These are phyloP conservation scores for Melieria picta DNA, from an alignment of 2,888 invertebrate species.

Conservation along the genomic window DNA sequence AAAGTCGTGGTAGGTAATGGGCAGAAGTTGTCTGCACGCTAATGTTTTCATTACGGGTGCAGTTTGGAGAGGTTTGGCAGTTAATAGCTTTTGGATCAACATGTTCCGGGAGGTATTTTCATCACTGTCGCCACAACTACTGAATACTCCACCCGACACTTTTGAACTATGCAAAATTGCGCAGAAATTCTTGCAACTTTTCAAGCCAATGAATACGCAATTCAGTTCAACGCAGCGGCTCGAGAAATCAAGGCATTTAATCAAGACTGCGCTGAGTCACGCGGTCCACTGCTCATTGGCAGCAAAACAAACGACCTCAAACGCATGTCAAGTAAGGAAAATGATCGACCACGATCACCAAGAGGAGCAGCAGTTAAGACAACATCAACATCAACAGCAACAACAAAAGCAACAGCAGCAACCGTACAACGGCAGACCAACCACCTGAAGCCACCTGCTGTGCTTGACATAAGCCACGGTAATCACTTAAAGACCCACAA, in stretches of 20 bases:
- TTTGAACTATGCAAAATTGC: no score
- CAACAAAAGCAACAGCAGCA: constrained; percentile 21
- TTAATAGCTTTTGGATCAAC: not conserved
- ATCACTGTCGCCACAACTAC: no score
- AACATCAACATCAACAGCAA: constrained; percentile 30
- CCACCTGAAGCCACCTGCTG: constrained; percentile 51
- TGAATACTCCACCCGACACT: no score
- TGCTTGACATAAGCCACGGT: constrained; percentile 54
- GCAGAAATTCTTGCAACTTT: no score
- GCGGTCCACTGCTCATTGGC: not conserved
- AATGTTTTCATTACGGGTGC: constrained; percentile 18
- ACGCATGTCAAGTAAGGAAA: constrained; percentile 36
- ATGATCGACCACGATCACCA: constrained; percentile 33
- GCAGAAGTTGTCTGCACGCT: constrained; percentile 6
- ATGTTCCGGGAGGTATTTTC: no score
- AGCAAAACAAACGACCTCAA: constrained; percentile 11
- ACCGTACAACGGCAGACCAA: constrained; percentile 1
- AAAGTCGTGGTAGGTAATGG: not conserved
- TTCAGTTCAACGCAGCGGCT: no score
- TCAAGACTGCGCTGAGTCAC: no score
- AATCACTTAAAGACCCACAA: constrained; percentile 50
- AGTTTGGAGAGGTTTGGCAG: not conserved
- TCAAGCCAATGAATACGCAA: no score
- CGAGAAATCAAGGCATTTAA: no score
- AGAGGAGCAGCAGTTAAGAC: constrained; percentile 22